phyloP scores from a whole-genome alignment of 2,113 vertebrate genomes.

The Pelusios castaneus region DNA sequence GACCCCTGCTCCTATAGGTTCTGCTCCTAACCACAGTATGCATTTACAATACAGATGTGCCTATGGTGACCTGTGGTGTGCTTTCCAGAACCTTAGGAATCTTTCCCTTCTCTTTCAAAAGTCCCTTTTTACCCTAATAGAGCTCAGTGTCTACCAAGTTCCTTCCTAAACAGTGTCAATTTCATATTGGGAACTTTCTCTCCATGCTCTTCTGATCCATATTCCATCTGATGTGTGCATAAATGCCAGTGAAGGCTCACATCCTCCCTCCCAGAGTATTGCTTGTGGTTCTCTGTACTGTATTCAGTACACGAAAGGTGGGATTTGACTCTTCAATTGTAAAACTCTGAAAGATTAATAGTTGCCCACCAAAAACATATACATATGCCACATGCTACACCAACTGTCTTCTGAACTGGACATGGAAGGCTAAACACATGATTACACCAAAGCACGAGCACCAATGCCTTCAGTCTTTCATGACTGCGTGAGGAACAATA shows the following conservation, averaged over 20 bases:
- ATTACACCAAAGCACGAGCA: background rate
- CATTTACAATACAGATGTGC: background rate
- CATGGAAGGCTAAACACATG: background rate
- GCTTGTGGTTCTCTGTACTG: background rate
- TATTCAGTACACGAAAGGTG: background rate
- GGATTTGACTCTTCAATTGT: background rate
- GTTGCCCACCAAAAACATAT: background rate
- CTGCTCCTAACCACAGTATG: background rate
- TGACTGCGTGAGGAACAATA: background rate
- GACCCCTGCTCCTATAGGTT: background rate
- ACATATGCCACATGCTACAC: background rate
- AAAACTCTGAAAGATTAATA: background rate
- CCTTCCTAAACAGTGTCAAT: background rate
- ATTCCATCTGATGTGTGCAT: background rate
- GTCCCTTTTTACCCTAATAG: background rate
- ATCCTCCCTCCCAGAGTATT: background rate
- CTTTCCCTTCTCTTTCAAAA: background rate
- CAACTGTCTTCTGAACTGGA: background rate
- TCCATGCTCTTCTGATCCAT: background rate
- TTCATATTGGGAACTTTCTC: background rate
- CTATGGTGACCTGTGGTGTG: fast-evolving
- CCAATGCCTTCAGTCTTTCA: background rate
- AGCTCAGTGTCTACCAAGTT: background rate
- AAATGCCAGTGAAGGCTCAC: background rate
- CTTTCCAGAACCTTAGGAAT: background rate